Conservation (phyloP, 2,113 vertebrate species). For the Nanger granti region DNA sequence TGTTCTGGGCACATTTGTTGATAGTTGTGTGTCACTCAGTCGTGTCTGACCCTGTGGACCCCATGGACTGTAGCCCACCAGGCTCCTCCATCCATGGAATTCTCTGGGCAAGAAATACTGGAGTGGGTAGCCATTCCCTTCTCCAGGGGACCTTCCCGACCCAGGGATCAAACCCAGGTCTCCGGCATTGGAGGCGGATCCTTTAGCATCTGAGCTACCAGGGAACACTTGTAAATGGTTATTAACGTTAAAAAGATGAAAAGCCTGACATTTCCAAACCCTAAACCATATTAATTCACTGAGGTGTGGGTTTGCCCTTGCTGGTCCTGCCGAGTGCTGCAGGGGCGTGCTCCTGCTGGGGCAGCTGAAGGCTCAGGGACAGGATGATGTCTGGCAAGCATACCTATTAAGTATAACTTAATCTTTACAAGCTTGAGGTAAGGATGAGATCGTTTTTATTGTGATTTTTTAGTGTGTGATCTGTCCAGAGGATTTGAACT, state of each 20-base stretch:
- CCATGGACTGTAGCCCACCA: not conserved
- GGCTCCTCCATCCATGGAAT: not conserved
- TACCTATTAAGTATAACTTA: not conserved
- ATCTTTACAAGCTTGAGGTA: not conserved
- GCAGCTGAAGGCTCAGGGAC: not conserved
- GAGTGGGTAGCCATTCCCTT: not conserved
- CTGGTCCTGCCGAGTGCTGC: not conserved
- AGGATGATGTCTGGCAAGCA: not conserved
- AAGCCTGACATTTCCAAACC: not conserved
- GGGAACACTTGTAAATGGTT: not conserved
- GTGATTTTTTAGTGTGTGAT: not conserved
- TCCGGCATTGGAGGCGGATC: not conserved
- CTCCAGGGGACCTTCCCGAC: not conserved
- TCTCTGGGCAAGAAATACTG: not conserved
- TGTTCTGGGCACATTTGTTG: not conserved
- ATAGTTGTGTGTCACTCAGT: not conserved
- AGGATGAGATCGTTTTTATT: not conserved
- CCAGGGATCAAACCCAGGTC: not conserved
- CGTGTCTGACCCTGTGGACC: not conserved
- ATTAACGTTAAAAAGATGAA: not conserved
- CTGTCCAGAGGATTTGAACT: not conserved
- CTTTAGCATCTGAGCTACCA: not conserved
- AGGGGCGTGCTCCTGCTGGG: not conserved
- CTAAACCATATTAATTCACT: not conserved
- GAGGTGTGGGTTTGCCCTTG: not conserved